Evolutionary conservation across 1,140 invertebrate species (phyloP), one percentile per base, ranked within the genome.

Genomic region (Brachionus manjavacas): DNA sequence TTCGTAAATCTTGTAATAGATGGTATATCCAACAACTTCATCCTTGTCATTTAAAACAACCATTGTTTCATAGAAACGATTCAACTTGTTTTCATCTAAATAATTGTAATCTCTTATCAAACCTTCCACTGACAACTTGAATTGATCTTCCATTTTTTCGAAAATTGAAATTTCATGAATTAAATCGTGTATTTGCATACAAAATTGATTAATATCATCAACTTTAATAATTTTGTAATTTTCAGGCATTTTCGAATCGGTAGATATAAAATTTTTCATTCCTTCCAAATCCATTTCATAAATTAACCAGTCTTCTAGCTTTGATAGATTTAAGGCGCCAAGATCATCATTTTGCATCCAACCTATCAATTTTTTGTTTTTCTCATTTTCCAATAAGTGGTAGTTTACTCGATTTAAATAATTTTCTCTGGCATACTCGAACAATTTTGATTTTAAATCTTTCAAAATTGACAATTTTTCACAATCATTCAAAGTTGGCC

Each of bases 91-190:
- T 23, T 76, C 41, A 76, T 76, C 41, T 25, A 46, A 20, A 35
- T 76, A 76, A 8, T 46, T 46, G 39, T 68, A 81, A 41, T 81
- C 52, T 60, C 52, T 41, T 0, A 41, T 39, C 28, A 81, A 12
- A 81, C 60, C 7, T 28, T 60, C 16, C 14, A 60, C 11, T n/a
- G 79, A 60, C 6, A 31, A 7, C 41, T 81, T 41, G 60, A 60
- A 81, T 68, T 81, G 79, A 16, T 81, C 79, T 43, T 60, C 49
- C 79, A 81, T 60, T 43, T 81, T 81, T 43, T 81, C 79, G 25
- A 39, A 81, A 60, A 81, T 81, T 60, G 79, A 35, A 20, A 81
- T 60, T 60, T 81, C 79, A 28, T 43, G 23, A 28, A 81, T 81
- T 16, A 81, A 68, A 11, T 81, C 49, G 9, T 11, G 20, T n/a